Evolutionary conservation across 2,888 invertebrate genomes (phyloP).

Genomic region (Byasa hedistus): DNA sequence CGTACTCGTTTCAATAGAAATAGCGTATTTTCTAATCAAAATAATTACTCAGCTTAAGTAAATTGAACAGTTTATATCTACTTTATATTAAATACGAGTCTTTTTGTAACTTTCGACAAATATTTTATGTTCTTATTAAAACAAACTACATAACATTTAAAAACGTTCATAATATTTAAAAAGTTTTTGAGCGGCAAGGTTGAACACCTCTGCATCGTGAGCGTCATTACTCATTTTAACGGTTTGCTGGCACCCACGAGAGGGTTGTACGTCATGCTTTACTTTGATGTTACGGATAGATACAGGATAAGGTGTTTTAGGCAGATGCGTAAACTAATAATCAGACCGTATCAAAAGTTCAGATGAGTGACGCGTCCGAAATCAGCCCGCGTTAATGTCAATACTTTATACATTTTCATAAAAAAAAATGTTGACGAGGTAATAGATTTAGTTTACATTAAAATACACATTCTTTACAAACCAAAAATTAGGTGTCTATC

Average conservation of each 20-base stretch:
- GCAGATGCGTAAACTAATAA: conserved; percentile 72
- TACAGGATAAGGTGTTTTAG: conserved; percentile 55
- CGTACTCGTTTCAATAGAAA: no score
- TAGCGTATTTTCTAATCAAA: no score
- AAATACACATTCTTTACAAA: not conserved
- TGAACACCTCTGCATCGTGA: conserved; percentile 26
- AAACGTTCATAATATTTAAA: not conserved
- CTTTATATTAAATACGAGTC: no score
- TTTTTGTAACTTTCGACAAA: no score
- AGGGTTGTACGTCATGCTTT: conserved; percentile 69
- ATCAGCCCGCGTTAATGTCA: conserved; percentile 11
- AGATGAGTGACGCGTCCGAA: conserved; percentile 43
- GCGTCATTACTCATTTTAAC: conserved; percentile 76
- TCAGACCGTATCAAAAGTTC: conserved; percentile 78
- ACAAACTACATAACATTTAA: not conserved
- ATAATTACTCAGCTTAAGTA: no score
- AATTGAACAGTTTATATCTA: no score
- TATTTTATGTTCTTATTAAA: no score
- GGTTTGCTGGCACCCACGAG: conserved; percentile 67
- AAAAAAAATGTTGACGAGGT: not conserved
- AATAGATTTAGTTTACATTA: not conserved
- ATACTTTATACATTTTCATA: not conserved
- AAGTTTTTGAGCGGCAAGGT: conserved; percentile 5
- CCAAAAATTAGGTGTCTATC: not conserved
- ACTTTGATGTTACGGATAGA: conserved; percentile 64